Base-by-base conservation (phyloP, 2,888 invertebrate genomes). In the Zaprionus bogoriensis region DNA sequence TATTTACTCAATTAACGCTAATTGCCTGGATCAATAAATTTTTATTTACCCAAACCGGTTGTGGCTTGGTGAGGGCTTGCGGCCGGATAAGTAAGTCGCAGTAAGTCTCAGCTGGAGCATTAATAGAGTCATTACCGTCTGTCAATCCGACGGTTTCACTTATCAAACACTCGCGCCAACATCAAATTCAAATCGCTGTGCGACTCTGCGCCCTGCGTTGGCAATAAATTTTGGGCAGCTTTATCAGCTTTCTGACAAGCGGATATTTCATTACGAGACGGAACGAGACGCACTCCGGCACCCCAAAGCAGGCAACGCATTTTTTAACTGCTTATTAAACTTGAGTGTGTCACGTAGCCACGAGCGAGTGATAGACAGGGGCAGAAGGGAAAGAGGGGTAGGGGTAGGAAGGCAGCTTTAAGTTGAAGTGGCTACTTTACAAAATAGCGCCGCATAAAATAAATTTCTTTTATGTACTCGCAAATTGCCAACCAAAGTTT, bases 401-500 rank as follows among this genome's bases (percentile, higher is more conserved):
- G 17, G 27, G 23, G 30, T 17, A 10, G 41, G 38, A 25, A 41
- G 48, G 9, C 42, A 51, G 74, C 74, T 77, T 80, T 77, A 79
- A 79, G 77, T 80, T 86, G 79, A 82, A 82, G 86, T 86, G 84
- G 81, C 77, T 81, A 74, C 77, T 86, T 83, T 80, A 77, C 71
- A 84, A 83, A 82, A 86, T 86, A 86, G 77, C 82, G 60, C 25
- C 67, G 71, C 77, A 69, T 82, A 86, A 80, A 83, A 74, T 81
- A 86, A 86, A 83, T 83, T 83, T 86, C 81, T 75, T 86, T 83
- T 83, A 83, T 83, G 87, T 86, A 83, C 81, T 83, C 68, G 81
- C 87, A 83, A 83, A 83, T 83, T 83, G 82, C 87, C 69, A 70
- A 73, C 62, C 77, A 83, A 83, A 83, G 67, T 83, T 83, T 86